Conservation (phyloP, 2,888 invertebrate genomes). For the Brachynemurus nebulosus region DNA sequence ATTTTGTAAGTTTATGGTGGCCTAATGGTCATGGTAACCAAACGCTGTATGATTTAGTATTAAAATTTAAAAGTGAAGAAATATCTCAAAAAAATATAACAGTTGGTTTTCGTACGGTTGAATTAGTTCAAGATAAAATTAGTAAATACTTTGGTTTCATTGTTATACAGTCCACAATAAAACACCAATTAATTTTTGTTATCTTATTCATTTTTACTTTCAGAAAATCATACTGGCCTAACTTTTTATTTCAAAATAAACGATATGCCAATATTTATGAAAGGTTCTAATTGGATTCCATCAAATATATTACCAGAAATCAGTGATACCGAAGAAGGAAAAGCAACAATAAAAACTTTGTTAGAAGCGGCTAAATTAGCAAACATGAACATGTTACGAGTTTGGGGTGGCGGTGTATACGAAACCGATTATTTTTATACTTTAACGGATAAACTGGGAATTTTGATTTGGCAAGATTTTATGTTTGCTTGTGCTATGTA, state of each 20-base stretch:
- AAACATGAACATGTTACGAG: conserved; percentile 87
- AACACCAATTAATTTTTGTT: conserved; percentile 31
- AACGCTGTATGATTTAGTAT: conserved; percentile 53
- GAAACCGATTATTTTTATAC: conserved; percentile 84
- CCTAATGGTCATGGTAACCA: conserved; percentile 85
- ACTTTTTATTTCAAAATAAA: conserved; percentile 84
- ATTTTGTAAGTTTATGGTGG: conserved; percentile 68
- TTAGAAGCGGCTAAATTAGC: conserved; percentile 55
- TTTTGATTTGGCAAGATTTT: conserved; percentile 95
- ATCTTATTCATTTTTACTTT: not conserved
- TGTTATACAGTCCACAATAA: too few relatives aligned
- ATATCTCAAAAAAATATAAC: conserved; percentile 37
- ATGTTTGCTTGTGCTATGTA: conserved; percentile 97
- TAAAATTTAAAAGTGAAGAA: conserved; percentile 31
- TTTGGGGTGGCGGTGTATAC: conserved; percentile 98
- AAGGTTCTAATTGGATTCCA: conserved; percentile 92
- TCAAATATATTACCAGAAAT: conserved; percentile 69
- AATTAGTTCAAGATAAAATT: conserved; percentile 67
- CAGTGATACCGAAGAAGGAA: conserved; percentile 35
- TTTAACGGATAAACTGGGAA: conserved; percentile 73
- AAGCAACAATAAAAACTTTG: conserved; percentile 40
- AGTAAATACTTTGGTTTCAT: too few relatives aligned
- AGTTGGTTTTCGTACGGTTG: conserved; percentile 77
- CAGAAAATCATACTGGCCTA: conserved; percentile 35
- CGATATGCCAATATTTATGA: conserved; percentile 76